Percentiles rank a stretch among this genome's conserved stretches.
Conservation (phyloP, 2,888 invertebrate genomes). For the Melanargia galathea region DNA sequence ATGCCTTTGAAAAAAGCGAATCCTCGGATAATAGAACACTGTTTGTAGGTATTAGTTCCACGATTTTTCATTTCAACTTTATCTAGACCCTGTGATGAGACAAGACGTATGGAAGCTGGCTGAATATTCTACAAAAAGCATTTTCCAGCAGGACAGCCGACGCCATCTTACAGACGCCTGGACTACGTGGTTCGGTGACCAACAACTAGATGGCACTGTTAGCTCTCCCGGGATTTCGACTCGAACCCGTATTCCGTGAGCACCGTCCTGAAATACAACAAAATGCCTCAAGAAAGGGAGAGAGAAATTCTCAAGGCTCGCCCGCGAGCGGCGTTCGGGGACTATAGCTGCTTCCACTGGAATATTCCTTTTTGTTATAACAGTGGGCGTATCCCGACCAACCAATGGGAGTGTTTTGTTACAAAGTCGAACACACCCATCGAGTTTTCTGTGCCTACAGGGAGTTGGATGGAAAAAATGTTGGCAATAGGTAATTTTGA, state of each 20-base stretch:
- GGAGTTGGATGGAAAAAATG: slow-evolving; percentile 75
- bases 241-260: slow-evolving; percentile 66
- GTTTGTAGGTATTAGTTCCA: background rate
- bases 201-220: slow-evolving; percentile 60
- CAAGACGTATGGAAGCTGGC: background rate
- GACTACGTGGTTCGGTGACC: slow-evolving; percentile 50
- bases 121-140: background rate
- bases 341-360: slow-evolving; percentile 50
- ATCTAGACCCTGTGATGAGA: background rate
- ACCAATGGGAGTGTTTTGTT: slow-evolving; percentile 71
- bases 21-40: background rate
- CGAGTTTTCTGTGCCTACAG: slow-evolving; percentile 77
- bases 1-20: too few species aligned
- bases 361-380: slow-evolving; percentile 68
- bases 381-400: slow-evolving; percentile 65
- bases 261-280: slow-evolving; percentile 74
- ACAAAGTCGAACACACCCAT: slow-evolving; percentile 67
- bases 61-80: background rate
- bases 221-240: slow-evolving; percentile 58
- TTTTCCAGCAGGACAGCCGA: slow-evolving; percentile 47
- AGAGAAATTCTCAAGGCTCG: slow-evolving; percentile 78
- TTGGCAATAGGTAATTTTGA: slow-evolving; percentile 78
- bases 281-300: slow-evolving; percentile 73
- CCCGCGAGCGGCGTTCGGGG: slow-evolving; percentile 55
- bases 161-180: slow-evolving; percentile 66